Percentiles rank a stretch among this genome's conserved stretches.
phyloP scores from a whole-genome alignment of 2,888 invertebrate species.

The Nomada ferruginata region DNA sequence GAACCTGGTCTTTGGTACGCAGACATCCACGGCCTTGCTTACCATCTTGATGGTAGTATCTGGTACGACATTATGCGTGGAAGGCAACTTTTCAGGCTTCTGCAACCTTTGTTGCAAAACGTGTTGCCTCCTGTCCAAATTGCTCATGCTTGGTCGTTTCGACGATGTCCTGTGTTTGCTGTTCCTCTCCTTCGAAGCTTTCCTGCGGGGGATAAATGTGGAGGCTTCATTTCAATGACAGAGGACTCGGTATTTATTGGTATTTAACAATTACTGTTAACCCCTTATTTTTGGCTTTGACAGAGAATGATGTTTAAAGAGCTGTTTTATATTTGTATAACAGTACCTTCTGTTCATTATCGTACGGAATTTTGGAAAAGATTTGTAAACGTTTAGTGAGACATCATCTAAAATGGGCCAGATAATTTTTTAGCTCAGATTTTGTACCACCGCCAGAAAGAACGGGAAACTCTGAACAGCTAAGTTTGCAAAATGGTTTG shows the following conservation, averaged over 20 bases:
- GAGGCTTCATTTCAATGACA: no score
- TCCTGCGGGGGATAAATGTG: constrained; percentile 40
- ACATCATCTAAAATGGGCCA: constrained; percentile 34
- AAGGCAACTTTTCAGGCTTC: constrained; percentile 35
- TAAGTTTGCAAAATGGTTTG: constrained; percentile 10
- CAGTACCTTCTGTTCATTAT: constrained; percentile 62
- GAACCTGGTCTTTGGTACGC: constrained; percentile 68
- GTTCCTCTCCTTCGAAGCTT: constrained; percentile 55
- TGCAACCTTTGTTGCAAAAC: neutral
- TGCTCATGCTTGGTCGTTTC: constrained; percentile 49
- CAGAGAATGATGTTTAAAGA: neutral
- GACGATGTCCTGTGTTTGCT: constrained; percentile 23
- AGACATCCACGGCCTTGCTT: constrained; percentile 29
- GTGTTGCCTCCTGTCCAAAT: constrained; percentile 30
- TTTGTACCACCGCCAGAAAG: constrained; percentile 50
- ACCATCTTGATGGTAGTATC: neutral
- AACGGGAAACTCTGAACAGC: constrained; percentile 28
- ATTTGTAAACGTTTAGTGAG: constrained; percentile 22
- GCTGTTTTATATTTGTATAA: no score
- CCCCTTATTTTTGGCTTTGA: neutral
- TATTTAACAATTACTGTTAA: neutral
- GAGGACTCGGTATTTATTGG: no score
- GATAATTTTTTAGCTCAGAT: constrained; percentile 53
- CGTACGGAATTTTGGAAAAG: constrained; percentile 42
- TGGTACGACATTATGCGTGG: constrained; percentile 18